Evolutionary conservation across 35 echinoderm and acorn worm species (phyloP), one percentile per base, ranked within the genome.

Genomic region (Heliocidaris tuberculata): DNA sequence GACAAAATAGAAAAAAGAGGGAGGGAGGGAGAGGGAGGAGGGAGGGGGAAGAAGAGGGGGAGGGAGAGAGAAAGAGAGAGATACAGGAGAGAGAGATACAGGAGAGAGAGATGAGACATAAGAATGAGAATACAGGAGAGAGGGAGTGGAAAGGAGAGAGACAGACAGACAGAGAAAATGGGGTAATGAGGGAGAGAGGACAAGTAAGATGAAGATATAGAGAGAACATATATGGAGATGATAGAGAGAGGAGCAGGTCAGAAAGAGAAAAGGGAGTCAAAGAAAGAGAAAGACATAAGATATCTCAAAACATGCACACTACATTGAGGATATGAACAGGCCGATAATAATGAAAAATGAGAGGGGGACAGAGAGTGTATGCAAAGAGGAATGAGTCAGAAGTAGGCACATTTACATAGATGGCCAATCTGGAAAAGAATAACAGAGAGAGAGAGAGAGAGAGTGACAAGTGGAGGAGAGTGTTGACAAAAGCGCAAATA

Each of bases 401-500:
- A 30, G n/a, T 3, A 88, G 31, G 13, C 29, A 89, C 12, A 32
- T 29, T 30, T 29, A 32, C n/a, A 86, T 29, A 86, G 85, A 86
- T 29, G 27, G 31, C 85, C 85, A 32, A 30, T 86, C 85, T 9
- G n/a, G 87, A 47, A 13, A 15, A 19, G 3, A 89, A 16, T 47
- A 32, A 47, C 12, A 89, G 31, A 24, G 31, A 48, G 31, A n/a
- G 87, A 89, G 87, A 89, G 86, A 35, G 86, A 0, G 86, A 87
- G 86, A 42, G n/a, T 12, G 86, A 42, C 29, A 42, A 42, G 87
- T 17, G 31, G 87, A 27, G 87, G 87, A 89, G 87, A 89, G 87
- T 47, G 87, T 47, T 48, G 47, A 48, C 32, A 32, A 32, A 32
- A 48, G 87, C 87, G 87, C 87, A 89, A 89, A 89, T 89, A 89